Evolutionary conservation across 2,113 vertebrate genomes (phyloP), one percentile per base, ranked within the genome.

Genomic region (Oryzias curvinotus): DNA sequence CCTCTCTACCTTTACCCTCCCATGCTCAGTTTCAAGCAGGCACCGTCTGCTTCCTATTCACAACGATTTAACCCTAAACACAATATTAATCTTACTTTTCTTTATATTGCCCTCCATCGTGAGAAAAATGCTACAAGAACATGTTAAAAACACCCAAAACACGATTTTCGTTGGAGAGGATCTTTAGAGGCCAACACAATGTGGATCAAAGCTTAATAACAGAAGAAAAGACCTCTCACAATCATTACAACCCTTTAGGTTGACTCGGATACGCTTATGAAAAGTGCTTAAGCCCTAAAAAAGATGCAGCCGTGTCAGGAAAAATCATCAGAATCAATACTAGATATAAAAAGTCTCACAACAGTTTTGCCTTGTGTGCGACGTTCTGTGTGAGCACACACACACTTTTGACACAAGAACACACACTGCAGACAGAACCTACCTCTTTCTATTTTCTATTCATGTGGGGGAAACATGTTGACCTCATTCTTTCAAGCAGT

Each of bases 401-500:
- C 66, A 43, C 46, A 41, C 21, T 64, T 62, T 55, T 53, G 36
- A 73, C 75, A 81, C 50, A 48, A 30, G 65, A 47, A 55, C 51
- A 57, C 50, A 71, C 52, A 26, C 30, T 2, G 1, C 13, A 72
- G 5, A 49, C 19, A 42, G 17, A 26, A 50, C 43, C 62, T 15
- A 61, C 68, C 48, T 74, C 69, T 65, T 55, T 54, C 43, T 17
- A n/a, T 56, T 73, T 78, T 63, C 62, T 50, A 25, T 63, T 60
- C 70, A 62, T 58, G 68, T 62, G 74, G 73, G 76, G 70, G 54
- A 75, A 82, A 82, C 57, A 71, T 48, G 80, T 66, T 82, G 81
- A 77, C 85, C 83, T 84, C 78, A 86, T 89, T 87, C 81, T 85
- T 87, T 88, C 82, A 86, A 73, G 30, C 3, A 45, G 48, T 65